These are phyloP conservation scores for Strigamia transsilvanica DNA, from an alignment of 2,888 invertebrate species.

Conservation along the genomic window DNA sequence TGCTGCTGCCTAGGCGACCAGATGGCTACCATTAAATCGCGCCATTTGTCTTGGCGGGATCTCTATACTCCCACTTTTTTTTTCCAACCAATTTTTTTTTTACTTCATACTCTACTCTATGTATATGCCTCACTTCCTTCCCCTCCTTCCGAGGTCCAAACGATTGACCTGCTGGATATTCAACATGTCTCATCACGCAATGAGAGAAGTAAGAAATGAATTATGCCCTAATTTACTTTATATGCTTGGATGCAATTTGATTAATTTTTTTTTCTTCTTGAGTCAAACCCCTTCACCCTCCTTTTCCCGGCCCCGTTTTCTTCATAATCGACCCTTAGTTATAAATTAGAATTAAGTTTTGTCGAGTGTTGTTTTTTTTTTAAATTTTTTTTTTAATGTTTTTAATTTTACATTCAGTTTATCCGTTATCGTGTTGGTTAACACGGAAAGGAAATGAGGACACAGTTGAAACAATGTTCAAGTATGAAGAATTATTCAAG, in stretches of 20 bases:
- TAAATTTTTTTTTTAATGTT: no score
- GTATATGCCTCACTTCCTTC: conserved; percentile 8
- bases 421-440: not conserved
- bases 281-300: not conserved
- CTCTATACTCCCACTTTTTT: conserved; percentile 28
- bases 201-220: conserved; percentile 15
- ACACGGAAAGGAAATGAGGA: not conserved
- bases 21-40: conserved; percentile 30
- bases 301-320: not conserved
- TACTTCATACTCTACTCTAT: not conserved
- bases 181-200: conserved; percentile 30
- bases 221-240: conserved; percentile 21
- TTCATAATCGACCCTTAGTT: not conserved
- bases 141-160: conserved; percentile 28
- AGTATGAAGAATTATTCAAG: not conserved
- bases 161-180: conserved; percentile 30
- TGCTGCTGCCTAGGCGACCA: conserved; percentile 30
- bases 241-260: conserved; percentile 30
- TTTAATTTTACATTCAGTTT: no score
- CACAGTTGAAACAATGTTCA: not conserved
- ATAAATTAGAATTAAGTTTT: no score
- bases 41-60: conserved; percentile 30
- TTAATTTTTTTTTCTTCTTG: not conserved
- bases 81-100: not conserved
- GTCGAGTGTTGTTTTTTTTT: no score